A percentile compares a stretch with the other conserved stretches of the same genome.
Evolutionary conservation across 1,140 invertebrate species (phyloP).

Genomic region (Melanaphis sacchari): DNA sequence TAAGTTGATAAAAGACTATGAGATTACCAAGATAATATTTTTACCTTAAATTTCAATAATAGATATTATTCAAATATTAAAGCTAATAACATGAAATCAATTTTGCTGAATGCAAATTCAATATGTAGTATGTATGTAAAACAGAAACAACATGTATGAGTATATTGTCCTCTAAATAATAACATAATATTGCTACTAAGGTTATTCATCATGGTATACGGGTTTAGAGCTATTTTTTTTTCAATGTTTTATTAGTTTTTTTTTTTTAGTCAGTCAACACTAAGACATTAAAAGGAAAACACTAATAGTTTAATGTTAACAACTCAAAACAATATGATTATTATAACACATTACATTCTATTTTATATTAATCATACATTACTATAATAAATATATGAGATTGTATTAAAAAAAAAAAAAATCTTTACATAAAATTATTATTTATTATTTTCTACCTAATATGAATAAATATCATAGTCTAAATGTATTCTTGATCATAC

Average conservation of each 20-base stretch:
- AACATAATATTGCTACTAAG: too few relatives aligned
- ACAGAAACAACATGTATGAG: too few relatives aligned
- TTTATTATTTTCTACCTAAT: neutral
- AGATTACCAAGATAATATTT: too few relatives aligned
- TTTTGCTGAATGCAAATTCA: too few relatives aligned
- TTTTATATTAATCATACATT: neutral
- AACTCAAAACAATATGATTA: neutral
- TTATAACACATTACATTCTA: neutral
- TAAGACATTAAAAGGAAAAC: neutral
- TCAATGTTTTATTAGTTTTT: too few relatives aligned
- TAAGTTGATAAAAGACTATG: too few relatives aligned
- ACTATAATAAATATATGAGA: neutral
- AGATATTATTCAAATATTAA: too few relatives aligned
- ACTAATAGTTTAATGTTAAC: neutral
- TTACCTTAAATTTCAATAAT: too few relatives aligned
- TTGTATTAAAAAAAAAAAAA: neutral
- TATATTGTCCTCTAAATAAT: neutral
- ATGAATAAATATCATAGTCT: neutral
- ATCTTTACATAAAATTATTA: neutral
- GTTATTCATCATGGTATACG: neutral
- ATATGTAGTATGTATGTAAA: too few relatives aligned
- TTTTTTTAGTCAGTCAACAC: neutral
- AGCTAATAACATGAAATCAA: too few relatives aligned
- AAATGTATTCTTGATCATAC: neutral
- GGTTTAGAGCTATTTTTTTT: neutral